phyloP scores from a whole-genome alignment of 2,888 invertebrate species.

The Anticlea derivata region DNA sequence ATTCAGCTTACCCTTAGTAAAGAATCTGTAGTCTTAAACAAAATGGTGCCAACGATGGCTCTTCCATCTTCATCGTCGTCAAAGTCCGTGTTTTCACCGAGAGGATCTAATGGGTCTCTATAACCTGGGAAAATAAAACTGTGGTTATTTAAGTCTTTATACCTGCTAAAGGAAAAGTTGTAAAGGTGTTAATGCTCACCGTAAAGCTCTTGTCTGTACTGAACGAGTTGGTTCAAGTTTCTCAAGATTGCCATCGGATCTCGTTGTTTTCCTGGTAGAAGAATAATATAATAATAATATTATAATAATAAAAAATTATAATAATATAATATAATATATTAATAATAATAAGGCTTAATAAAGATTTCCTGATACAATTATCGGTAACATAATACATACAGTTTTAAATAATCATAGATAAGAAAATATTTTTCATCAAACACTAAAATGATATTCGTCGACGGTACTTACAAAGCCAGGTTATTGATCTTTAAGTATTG shows the following conservation, averaged over 20 bases:
- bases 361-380: no score
- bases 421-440: no score
- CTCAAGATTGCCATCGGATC: slow-evolving; percentile 72
- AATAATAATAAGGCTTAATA: no score
- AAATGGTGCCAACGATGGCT: slow-evolving; percentile 70
- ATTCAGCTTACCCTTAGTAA: slow-evolving; percentile 56
- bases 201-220: slow-evolving; percentile 67
- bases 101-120: slow-evolving; percentile 62
- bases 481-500: no score
- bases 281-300: slow-evolving; percentile 10
- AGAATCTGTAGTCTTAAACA: slow-evolving; percentile 73
- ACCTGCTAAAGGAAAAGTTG: neutral
- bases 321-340: no score
- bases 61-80: slow-evolving; percentile 76
- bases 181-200: slow-evolving; percentile 47
- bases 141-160: slow-evolving; percentile 2
- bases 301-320: neutral
- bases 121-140: slow-evolving; percentile 49
- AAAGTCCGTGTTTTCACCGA: slow-evolving; percentile 65
- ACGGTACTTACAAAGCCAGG: no score
- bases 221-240: slow-evolving; percentile 70
- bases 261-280: slow-evolving; percentile 64
- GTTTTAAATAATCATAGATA: no score
- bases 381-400: no score
- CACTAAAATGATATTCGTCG: no score